A percentile compares a stretch with the other conserved stretches of the same genome.
These are phyloP conservation scores for Monopterus albus DNA, from an alignment of 2,113 vertebrate genomes.

Conservation along the genomic window DNA sequence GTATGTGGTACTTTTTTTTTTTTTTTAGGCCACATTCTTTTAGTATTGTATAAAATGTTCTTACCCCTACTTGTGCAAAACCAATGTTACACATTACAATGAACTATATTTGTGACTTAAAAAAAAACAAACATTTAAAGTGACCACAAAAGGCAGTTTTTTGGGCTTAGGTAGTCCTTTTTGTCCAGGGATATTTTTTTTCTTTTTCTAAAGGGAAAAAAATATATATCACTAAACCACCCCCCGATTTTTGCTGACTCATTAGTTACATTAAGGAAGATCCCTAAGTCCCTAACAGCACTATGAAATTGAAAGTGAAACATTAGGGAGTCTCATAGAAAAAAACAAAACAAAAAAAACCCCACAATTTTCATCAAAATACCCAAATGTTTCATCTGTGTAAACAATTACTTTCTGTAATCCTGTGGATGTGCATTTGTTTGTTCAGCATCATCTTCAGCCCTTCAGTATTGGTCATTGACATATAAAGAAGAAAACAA, in stretches of 20 bases:
- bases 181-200: constrained; percentile 32
- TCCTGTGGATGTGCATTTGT: constrained; percentile 48
- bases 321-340: constrained; percentile 6
- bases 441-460: constrained; percentile 21
- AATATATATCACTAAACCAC: no score
- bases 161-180: constrained; percentile 34
- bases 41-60: constrained; percentile 54
- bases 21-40: constrained; percentile 32
- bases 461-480: constrained; percentile 56
- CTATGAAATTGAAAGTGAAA: constrained; percentile 24
- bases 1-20: constrained; percentile 35
- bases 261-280: constrained; percentile 27
- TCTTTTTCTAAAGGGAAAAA: no score
- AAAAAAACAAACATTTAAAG: constrained; percentile 50
- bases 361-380: no score
- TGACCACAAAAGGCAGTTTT: constrained; percentile 53
- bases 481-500: background rate
- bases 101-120: constrained; percentile 47
- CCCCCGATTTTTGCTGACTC: constrained; percentile 5
- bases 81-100: constrained; percentile 63
- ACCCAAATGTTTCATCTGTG: no score
- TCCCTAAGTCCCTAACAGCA: constrained; percentile 11
- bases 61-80: constrained; percentile 34
- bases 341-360: no score
- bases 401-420: constrained; percentile 1